These are phyloP conservation scores for Zosterops hypoxanthus DNA, from an alignment of 2,113 vertebrate species.

Conservation along the genomic window DNA sequence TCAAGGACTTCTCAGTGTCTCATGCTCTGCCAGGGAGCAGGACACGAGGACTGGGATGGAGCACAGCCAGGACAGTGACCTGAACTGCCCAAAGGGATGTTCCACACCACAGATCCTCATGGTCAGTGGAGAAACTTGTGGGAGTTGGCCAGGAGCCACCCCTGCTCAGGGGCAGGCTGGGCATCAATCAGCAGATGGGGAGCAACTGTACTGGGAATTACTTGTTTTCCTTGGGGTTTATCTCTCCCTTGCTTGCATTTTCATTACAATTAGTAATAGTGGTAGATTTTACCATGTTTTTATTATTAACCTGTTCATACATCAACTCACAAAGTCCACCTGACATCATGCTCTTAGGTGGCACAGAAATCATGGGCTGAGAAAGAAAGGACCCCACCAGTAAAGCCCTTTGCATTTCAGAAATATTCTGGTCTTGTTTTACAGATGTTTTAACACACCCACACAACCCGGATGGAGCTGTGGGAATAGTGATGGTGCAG, in stretches of 20 bases:
- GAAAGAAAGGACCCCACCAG: background rate
- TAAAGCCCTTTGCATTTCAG: background rate
- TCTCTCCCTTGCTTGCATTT: background rate
- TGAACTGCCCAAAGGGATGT: background rate
- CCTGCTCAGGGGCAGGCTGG: background rate
- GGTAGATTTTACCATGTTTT: background rate
- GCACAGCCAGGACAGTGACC: background rate
- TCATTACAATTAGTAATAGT: background rate
- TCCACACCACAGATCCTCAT: background rate
- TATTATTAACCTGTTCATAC: background rate
- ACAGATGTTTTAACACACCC: background rate
- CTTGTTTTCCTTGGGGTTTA: background rate
- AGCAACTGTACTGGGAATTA: background rate
- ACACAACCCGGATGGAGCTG: background rate
- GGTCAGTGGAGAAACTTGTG: background rate
- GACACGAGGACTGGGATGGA: background rate
- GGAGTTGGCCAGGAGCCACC: background rate
- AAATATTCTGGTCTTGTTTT: background rate
- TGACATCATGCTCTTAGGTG: background rate
- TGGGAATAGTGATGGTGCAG: background rate
- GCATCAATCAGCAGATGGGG: fast-evolving
- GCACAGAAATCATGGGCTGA: background rate
- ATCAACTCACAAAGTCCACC: background rate
- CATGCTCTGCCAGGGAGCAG: background rate
- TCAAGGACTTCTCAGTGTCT: background rate